These are phyloP conservation scores for Manduca sexta DNA, from an alignment of 1,140 invertebrate species.

Conservation along the genomic window DNA sequence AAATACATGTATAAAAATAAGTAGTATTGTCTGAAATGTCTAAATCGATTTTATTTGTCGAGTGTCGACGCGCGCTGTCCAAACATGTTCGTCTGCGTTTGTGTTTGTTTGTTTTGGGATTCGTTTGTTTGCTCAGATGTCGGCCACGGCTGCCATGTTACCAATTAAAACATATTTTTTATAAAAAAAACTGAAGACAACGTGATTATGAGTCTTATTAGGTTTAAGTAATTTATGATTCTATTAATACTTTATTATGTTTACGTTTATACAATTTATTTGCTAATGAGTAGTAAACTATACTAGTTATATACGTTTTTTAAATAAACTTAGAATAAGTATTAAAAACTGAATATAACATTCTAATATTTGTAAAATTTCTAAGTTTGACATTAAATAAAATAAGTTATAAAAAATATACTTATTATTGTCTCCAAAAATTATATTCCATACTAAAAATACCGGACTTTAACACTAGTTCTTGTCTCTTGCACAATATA, in stretches of 20 bases:
- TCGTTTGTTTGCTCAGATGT: slow-evolving; percentile 28
- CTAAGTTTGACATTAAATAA: too few species aligned
- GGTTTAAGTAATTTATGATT: too few species aligned
- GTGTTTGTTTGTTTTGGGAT: slow-evolving; percentile 29
- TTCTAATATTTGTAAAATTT: too few species aligned
- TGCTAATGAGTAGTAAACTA: too few species aligned
- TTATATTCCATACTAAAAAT: too few species aligned
- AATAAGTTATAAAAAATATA: too few species aligned
- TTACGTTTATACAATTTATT: background rate
- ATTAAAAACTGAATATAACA: too few species aligned
- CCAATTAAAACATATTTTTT: slow-evolving; percentile 5
- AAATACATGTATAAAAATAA: background rate
- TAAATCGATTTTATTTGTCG: slow-evolving; percentile 18
- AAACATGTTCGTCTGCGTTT: slow-evolving; percentile 24
- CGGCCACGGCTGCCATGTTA: slow-evolving; percentile 3
- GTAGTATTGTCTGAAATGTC: background rate
- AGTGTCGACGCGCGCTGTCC: slow-evolving; percentile 20
- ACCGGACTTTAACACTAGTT: background rate
- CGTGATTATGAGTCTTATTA: background rate
- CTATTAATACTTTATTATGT: background rate
- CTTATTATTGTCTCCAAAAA: too few species aligned
- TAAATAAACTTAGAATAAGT: too few species aligned
- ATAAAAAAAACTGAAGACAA: background rate
- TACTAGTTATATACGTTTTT: too few species aligned
- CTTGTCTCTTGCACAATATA: background rate